phyloP scores from a whole-genome alignment of 2,797 vertebrate genomes.

The Clarias pachynema region DNA sequence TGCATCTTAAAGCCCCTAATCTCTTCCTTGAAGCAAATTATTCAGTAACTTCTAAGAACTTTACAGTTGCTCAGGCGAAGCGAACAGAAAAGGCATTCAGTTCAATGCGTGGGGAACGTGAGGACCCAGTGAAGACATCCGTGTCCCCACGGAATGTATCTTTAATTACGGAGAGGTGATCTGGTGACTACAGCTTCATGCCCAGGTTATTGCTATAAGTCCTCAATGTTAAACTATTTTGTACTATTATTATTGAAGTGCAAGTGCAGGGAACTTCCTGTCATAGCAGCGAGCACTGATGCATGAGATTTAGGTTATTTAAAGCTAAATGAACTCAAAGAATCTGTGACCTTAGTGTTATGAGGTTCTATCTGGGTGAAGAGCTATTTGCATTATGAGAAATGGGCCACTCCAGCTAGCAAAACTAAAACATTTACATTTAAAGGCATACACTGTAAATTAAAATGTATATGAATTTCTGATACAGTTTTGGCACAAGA shows the following conservation, averaged over 20 bases:
- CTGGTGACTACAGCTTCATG: background rate
- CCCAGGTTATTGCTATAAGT: background rate
- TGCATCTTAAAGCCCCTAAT: background rate
- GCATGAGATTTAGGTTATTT: background rate
- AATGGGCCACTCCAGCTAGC: background rate
- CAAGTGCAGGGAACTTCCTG: background rate
- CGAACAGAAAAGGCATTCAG: background rate
- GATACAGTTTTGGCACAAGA: background rate
- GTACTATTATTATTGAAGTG: background rate
- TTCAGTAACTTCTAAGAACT: background rate
- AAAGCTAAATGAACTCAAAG: background rate
- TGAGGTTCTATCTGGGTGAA: background rate
- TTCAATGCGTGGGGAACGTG: too few relatives aligned
- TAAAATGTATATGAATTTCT: background rate
- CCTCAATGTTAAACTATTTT: background rate
- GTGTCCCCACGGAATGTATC: background rate
- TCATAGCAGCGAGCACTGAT: background rate
- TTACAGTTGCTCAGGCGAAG: background rate
- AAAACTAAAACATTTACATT: background rate
- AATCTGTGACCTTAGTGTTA: background rate
- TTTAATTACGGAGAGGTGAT: background rate
- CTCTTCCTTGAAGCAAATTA: constrained; percentile 8
- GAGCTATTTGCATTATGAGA: background rate
- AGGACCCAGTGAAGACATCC: background rate
- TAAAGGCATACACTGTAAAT: background rate